These are phyloP conservation scores for Ypsolopha sequella DNA, from an alignment of 2,888 invertebrate genomes.

Conservation along the genomic window DNA sequence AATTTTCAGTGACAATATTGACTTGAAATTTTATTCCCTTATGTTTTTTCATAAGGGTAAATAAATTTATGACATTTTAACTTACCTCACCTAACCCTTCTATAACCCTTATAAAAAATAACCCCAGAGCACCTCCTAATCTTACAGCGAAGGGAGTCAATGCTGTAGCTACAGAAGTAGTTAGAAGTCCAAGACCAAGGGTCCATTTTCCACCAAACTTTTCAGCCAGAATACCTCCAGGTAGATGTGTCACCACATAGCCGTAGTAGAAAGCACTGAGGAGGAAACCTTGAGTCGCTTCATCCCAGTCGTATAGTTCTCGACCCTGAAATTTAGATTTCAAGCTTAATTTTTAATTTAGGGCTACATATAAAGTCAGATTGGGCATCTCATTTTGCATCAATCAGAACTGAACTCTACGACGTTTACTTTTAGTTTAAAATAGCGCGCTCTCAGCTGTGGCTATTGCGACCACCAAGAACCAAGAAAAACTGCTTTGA, in stretches of 20 bases:
- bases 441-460: too few relatives aligned
- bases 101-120: constrained; percentile 68
- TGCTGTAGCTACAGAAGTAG: constrained; percentile 82
- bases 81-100: constrained; percentile 75
- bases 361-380: too few relatives aligned
- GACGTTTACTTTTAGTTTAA: too few relatives aligned
- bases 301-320: constrained; percentile 75
- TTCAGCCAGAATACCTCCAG: constrained; percentile 85
- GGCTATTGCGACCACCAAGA: too few relatives aligned
- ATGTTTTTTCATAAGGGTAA: neutral
- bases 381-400: too few relatives aligned
- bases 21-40: neutral
- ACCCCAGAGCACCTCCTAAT: constrained; percentile 58
- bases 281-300: constrained; percentile 78
- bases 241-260: constrained; percentile 84
- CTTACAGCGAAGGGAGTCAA: constrained; percentile 80
- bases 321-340: constrained; percentile 25
- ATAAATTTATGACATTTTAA: neutral
- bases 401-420: too few relatives aligned
- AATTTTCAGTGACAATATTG: too few relatives aligned
- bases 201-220: constrained; percentile 89
- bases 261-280: constrained; percentile 88
- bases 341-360: too few relatives aligned
- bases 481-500: too few relatives aligned
- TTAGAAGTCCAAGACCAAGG: constrained; percentile 80